Conservation (phyloP, 2,113 vertebrate species). For the Pseudorhombus dupliciocellatus region DNA sequence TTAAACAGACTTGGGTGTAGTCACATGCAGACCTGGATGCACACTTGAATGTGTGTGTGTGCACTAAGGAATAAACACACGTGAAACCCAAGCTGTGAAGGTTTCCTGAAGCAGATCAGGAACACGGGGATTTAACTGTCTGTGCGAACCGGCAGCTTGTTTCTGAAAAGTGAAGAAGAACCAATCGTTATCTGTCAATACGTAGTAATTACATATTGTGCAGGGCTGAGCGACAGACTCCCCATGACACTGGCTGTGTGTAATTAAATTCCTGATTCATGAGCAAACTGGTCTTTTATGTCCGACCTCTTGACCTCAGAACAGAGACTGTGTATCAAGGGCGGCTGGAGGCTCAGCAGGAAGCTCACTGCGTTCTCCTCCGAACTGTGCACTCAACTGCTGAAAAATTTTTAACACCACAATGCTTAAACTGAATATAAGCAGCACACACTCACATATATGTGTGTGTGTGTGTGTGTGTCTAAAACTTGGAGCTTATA, state of each 20-base stretch:
- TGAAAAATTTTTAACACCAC: not conserved
- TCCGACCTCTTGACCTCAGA: slow-evolving; percentile 54
- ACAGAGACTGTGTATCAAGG: slow-evolving; percentile 10
- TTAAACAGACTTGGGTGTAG: slow-evolving; percentile 6
- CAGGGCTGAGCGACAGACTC: slow-evolving; percentile 22
- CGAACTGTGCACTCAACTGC: not conserved
- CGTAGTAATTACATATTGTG: slow-evolving; percentile 58
- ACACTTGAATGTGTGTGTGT: slow-evolving; percentile 1
- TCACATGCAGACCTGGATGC: not conserved
- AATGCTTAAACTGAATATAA: not conserved
- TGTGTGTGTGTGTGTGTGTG: too few species aligned
- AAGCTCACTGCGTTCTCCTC: not conserved
- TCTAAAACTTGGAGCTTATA: too few species aligned
- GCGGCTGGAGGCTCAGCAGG: slow-evolving; percentile 13
- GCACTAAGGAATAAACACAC: not conserved
- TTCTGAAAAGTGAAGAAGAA: slow-evolving; percentile 46
- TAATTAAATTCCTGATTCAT: slow-evolving; percentile 68
- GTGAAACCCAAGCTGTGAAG: not conserved
- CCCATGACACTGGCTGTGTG: slow-evolving; percentile 36
- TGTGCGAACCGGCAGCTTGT: slow-evolving; percentile 29
- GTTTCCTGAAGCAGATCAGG: not conserved
- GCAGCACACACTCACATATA: too few species aligned
- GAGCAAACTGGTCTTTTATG: slow-evolving; percentile 44
- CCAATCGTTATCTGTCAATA: slow-evolving; percentile 63
- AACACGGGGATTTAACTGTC: slow-evolving; percentile 15